Percentiles rank a stretch among this genome's conserved stretches.
These are phyloP conservation scores for Sesamia nonagrioides DNA, from an alignment of 1,140 invertebrate genomes.

Conservation along the genomic window DNA sequence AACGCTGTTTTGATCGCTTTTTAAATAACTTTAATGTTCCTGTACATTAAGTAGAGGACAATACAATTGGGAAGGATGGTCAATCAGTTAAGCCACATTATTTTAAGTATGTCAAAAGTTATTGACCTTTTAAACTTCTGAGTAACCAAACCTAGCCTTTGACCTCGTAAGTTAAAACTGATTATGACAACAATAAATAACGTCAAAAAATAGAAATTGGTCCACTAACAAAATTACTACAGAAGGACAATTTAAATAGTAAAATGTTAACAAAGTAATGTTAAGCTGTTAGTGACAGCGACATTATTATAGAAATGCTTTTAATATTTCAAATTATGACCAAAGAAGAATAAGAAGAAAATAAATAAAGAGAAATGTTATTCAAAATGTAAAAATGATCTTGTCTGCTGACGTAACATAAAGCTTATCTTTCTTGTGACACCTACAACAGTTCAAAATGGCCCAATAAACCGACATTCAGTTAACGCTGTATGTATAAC, in stretches of 20 bases:
- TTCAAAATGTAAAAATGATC: too few relatives aligned
- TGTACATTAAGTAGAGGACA: background rate
- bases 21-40: background rate
- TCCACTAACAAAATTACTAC: background rate
- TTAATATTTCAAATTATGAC: too few relatives aligned
- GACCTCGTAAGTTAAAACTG: conserved; percentile 23
- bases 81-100: background rate
- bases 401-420: too few relatives aligned
- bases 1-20: background rate
- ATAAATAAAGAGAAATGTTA: too few relatives aligned
- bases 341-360: too few relatives aligned
- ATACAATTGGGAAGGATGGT: background rate
- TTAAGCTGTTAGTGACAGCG: too few relatives aligned
- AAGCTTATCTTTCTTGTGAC: too few relatives aligned
- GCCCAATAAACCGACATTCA: too few relatives aligned
- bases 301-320: too few relatives aligned
- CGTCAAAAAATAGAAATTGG: conserved; percentile 3
- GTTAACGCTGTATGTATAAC: too few relatives aligned
- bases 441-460: too few relatives aligned
- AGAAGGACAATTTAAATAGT: conserved; percentile 2
- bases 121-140: background rate
- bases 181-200: conserved; percentile 37
- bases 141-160: conserved; percentile 1
- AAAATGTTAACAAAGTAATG: too few relatives aligned
- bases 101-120: background rate